phyloP scores from a whole-genome alignment of 1,140 invertebrate genomes.

The Eufriesea mexicana region DNA sequence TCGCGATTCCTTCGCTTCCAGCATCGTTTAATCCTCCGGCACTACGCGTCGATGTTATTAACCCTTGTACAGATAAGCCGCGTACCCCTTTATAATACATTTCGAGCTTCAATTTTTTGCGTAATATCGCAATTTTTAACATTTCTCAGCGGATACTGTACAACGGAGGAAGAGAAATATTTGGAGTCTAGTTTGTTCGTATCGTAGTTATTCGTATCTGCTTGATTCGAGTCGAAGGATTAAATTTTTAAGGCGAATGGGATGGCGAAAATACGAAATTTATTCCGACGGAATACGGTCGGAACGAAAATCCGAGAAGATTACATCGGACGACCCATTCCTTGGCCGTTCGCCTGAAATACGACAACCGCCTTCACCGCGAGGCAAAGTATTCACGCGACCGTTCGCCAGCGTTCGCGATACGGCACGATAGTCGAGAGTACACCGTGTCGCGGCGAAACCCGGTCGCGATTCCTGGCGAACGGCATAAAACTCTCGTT shows the following conservation, averaged over 20 bases:
- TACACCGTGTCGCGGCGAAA: neutral
- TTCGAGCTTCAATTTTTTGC: too few relatives aligned
- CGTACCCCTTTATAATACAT: too few relatives aligned
- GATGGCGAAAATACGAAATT: neutral
- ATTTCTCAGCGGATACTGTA: too few relatives aligned
- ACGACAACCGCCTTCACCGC: neutral
- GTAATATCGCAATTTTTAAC: too few relatives aligned
- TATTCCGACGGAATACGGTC: neutral
- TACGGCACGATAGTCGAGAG: neutral
- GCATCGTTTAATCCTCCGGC: neutral
- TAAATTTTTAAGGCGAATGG: neutral
- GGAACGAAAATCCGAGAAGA: neutral
- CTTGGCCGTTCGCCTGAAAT: constrained; percentile 14
- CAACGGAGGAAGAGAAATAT: too few relatives aligned
- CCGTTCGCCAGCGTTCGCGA: constrained; percentile 12
- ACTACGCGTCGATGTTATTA: too few relatives aligned
- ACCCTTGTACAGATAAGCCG: too few relatives aligned
- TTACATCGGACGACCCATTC: neutral
- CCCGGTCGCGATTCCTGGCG: constrained; percentile 5
- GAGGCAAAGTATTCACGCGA: constrained; percentile 23
- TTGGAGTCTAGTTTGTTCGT: too few relatives aligned
- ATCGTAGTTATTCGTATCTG: too few relatives aligned
- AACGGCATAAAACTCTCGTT: constrained; percentile 39
- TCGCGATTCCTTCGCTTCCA: neutral
- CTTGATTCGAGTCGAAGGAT: too few relatives aligned